A percentile compares a stretch with the other conserved stretches of the same genome.
phyloP scores from a whole-genome alignment of 2,113 vertebrate species.

The Furnarius figulus region DNA sequence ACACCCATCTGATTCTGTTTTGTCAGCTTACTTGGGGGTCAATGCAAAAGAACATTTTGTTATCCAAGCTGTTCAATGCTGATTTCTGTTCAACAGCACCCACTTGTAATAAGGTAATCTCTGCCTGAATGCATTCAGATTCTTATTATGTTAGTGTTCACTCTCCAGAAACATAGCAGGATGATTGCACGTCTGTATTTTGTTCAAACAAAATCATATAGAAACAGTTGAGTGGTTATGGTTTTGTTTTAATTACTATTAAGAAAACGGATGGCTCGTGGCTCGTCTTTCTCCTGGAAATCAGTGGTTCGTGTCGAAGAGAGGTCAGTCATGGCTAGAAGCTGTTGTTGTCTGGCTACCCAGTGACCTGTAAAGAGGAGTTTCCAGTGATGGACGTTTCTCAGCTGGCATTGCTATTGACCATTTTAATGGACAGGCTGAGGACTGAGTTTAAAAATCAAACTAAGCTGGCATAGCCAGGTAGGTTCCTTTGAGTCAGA shows the following conservation, averaged over 20 bases:
- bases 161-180: neutral
- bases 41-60: neutral
- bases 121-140: neutral
- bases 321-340: constrained; percentile 49
- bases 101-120: neutral
- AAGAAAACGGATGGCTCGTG: neutral
- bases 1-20: neutral
- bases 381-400: neutral
- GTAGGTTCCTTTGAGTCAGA: neutral
- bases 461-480: neutral
- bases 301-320: neutral
- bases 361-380: constrained; percentile 55
- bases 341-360: constrained; percentile 55
- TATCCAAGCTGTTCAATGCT: neutral
- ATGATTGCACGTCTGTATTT: neutral
- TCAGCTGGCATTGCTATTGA: constrained; percentile 36
- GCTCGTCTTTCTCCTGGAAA: neutral
- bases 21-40: neutral
- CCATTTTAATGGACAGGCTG: constrained; percentile 16
- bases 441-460: neutral
- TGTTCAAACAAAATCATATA: neutral
- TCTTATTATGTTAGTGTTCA: neutral
- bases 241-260: neutral
- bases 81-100: neutral
- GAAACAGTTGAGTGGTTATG: neutral